phyloP scores from a whole-genome alignment of 2,113 vertebrate genomes.

The Rhinichthys klamathensis region DNA sequence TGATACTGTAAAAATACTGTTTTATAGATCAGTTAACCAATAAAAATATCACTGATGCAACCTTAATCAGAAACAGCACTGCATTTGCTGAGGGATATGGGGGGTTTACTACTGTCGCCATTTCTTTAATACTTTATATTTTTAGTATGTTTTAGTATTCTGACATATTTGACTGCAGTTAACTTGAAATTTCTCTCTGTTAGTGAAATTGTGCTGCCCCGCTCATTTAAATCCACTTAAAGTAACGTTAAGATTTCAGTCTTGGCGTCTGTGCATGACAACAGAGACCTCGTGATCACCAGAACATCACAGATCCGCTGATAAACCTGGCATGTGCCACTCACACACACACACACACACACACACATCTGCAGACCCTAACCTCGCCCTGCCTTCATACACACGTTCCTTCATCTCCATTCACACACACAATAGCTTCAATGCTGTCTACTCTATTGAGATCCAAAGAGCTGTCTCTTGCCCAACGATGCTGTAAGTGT shows the following conservation, averaged over 20 bases:
- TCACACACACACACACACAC: conserved; percentile 17
- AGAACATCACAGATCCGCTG: conserved; percentile 25
- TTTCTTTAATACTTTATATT: not conserved
- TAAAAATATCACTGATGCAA: not conserved
- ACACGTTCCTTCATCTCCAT: conserved; percentile 53
- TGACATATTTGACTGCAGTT: not conserved
- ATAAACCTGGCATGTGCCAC: conserved; percentile 36
- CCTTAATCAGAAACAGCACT: not conserved
- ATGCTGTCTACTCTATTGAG: conserved; percentile 34
- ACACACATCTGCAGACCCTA: not conserved
- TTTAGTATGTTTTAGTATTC: not conserved
- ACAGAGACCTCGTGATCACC: conserved; percentile 25
- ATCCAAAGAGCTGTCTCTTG: conserved; percentile 43
- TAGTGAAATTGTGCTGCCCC: not conserved
- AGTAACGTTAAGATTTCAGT: not conserved
- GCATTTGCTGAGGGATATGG: not conserved
- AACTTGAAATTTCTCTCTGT: not conserved
- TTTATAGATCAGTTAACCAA: not conserved
- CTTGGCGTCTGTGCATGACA: conserved; percentile 20
- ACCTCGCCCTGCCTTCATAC: conserved; percentile 39
- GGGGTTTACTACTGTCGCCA: not conserved
- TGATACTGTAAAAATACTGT: not conserved
- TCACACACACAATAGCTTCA: conserved; percentile 53
- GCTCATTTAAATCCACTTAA: conserved; percentile 17
- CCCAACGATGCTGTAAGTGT: conserved; percentile 61